Conservation (phyloP, 2,888 invertebrate species). For the Rapana venosa region DNA sequence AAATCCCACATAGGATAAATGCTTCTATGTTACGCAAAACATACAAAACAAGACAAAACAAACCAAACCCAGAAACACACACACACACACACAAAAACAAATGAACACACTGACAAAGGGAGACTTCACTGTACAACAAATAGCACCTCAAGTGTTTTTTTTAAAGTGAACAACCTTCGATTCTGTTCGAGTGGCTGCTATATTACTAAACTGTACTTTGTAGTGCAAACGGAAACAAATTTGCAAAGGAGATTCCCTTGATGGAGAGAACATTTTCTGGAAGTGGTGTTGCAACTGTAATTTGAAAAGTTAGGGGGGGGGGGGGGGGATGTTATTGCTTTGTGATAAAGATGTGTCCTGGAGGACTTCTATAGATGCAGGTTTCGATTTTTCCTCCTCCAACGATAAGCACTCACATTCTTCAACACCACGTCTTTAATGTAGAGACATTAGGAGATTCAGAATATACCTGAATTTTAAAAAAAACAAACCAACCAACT, state of each 20-base stretch:
- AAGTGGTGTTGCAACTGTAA: too few species aligned
- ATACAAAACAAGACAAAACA: not conserved
- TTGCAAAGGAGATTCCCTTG: not conserved
- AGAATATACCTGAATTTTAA: too few species aligned
- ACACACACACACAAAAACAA: not conserved
- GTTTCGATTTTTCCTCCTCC: too few species aligned
- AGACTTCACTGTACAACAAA: not conserved
- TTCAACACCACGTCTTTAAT: not conserved
- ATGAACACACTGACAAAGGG: not conserved
- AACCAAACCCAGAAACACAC: not conserved
- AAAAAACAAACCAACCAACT: too few species aligned
- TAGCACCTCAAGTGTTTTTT: constrained; percentile 5
- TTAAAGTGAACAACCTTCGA: not conserved
- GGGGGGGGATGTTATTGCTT: too few species aligned
- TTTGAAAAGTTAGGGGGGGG: too few species aligned
- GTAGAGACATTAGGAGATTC: too few species aligned
- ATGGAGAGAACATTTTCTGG: too few species aligned
- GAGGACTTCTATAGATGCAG: too few species aligned
- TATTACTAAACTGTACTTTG: not conserved
- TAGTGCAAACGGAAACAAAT: not conserved
- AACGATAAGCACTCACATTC: not conserved
- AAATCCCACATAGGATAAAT: not conserved
- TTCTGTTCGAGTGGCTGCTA: not conserved
- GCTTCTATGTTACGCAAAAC: not conserved
- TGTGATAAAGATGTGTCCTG: too few species aligned